phyloP scores from a whole-genome alignment of 2,888 invertebrate species.

The Emmelina monodactyla region DNA sequence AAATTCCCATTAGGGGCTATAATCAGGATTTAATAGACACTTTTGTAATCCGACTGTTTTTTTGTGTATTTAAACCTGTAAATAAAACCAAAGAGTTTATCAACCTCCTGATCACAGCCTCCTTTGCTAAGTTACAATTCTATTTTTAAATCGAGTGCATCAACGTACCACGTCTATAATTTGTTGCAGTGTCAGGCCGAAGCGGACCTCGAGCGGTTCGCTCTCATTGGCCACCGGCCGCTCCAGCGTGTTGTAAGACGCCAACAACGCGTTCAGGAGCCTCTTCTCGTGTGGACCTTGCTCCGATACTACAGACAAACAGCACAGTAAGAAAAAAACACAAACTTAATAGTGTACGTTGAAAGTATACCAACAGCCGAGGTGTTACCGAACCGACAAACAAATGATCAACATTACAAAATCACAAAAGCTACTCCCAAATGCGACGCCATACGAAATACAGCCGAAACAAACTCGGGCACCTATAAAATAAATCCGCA shows the following conservation, averaged over 20 bases:
- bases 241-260: constrained; percentile 87
- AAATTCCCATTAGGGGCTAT: too few relatives aligned
- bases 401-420: too few relatives aligned
- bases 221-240: constrained; percentile 92
- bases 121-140: too few relatives aligned
- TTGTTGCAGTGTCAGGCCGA: constrained; percentile 90
- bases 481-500: constrained; percentile 29
- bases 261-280: constrained; percentile 82
- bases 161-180: constrained; percentile 93
- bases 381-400: too few relatives aligned
- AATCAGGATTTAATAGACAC: too few relatives aligned
- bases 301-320: constrained; percentile 76
- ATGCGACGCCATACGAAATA: constrained; percentile 12
- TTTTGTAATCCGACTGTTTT: too few relatives aligned
- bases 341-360: too few relatives aligned
- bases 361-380: too few relatives aligned
- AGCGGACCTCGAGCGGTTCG: constrained; percentile 88
- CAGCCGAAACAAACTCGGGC: constrained; percentile 9
- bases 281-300: constrained; percentile 91
- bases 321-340: constrained; percentile 14
- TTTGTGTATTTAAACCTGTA: too few relatives aligned
- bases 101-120: too few relatives aligned
- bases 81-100: too few relatives aligned
- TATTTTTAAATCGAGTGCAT: too few relatives aligned
- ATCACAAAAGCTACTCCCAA: constrained; percentile 10